These are phyloP conservation scores for Eurystomus gularis DNA, from an alignment of 2,113 vertebrate genomes.

Conservation along the genomic window DNA sequence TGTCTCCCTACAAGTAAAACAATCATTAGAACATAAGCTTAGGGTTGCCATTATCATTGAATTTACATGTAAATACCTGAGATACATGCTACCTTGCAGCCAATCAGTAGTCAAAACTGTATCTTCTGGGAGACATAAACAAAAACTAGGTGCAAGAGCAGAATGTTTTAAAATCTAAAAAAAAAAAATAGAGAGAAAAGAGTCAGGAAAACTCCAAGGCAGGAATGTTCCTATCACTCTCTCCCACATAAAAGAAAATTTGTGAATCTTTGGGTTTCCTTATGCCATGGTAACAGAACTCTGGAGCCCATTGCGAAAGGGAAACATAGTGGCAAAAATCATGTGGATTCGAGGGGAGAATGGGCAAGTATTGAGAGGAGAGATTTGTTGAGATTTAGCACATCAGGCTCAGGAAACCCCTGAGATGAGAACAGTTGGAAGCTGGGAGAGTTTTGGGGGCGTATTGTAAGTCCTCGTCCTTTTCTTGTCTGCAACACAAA, in stretches of 20 bases:
- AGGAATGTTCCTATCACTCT: background rate
- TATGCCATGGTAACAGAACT: background rate
- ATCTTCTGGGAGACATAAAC: background rate
- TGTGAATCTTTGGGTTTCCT: background rate
- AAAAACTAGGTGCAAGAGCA: background rate
- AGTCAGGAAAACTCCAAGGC: background rate
- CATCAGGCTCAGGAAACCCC: background rate
- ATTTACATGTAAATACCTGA: background rate
- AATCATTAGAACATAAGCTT: background rate
- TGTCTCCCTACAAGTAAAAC: background rate
- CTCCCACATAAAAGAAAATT: background rate
- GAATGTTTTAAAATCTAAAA: background rate
- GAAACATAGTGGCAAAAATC: background rate
- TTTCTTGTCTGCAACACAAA: background rate
- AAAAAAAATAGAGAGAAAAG: background rate
- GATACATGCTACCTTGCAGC: background rate
- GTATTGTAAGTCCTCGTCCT: background rate
- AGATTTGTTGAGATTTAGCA: background rate
- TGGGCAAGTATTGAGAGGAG: background rate
- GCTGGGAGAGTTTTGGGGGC: background rate
- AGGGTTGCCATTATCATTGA: background rate
- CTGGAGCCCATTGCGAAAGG: background rate
- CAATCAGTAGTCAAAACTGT: background rate
- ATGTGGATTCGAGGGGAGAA: background rate
- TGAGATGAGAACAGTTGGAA: background rate